Conservation (phyloP, 53 echinoderm and acorn worm genomes). For the Echinarachnius parma region DNA sequence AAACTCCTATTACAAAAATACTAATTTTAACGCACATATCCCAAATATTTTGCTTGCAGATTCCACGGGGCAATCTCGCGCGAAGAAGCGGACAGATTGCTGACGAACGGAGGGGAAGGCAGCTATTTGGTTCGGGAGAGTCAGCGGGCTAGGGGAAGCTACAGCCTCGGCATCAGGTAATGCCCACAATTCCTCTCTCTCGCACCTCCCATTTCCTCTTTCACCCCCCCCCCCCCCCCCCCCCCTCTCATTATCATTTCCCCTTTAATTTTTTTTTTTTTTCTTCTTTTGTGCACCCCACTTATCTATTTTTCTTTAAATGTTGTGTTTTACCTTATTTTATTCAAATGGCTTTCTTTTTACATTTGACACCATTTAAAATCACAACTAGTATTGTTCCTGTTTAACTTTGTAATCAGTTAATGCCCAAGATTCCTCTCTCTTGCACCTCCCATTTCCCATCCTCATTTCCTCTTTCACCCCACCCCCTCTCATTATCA, state of each 20-base stretch:
- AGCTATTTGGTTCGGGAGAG: constrained; percentile 97
- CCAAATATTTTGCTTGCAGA: constrained; percentile 45
- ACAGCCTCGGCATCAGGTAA: constrained; percentile 89
- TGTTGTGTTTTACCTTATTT: too few relatives aligned
- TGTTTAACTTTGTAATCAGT: too few relatives aligned
- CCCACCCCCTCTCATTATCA: background rate
- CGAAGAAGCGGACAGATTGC: constrained; percentile 76
- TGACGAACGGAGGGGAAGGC: constrained; percentile 83
- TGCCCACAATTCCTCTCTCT: too few relatives aligned
- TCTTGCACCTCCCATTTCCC: background rate
- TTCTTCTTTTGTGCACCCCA: too few relatives aligned
- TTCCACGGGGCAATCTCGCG: constrained; percentile 87
- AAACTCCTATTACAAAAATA: too few relatives aligned
- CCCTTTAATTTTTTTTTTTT: too few relatives aligned
- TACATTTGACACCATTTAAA: too few relatives aligned
- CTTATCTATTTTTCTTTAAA: too few relatives aligned
- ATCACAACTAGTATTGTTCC: too few relatives aligned
- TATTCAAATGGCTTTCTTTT: too few relatives aligned
- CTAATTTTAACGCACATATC: too few relatives aligned
- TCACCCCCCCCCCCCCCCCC: constrained; percentile 16
- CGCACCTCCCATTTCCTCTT: background rate
- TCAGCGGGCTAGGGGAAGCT: constrained; percentile 81
- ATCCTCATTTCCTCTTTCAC: background rate
- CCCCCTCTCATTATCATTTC: background rate
- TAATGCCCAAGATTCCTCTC: too few relatives aligned